A percentile compares a stretch with the other conserved stretches of the same genome.
Conservation (phyloP, 1,140 invertebrate genomes). For the Neomicropteryx cornuta region DNA sequence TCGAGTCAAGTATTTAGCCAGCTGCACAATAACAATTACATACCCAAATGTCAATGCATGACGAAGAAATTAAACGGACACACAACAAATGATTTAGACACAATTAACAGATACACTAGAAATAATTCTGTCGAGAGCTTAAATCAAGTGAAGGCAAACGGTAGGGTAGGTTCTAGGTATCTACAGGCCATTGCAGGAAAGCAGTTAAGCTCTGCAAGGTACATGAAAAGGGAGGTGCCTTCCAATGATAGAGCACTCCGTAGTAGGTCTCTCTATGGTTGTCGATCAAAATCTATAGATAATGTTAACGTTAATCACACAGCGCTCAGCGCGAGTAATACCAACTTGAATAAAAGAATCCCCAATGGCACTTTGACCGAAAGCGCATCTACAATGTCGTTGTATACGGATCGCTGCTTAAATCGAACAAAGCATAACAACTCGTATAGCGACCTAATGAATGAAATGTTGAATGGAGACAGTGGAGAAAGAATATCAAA, state of each 20-base stretch:
- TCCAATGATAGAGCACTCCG: conserved; percentile 23
- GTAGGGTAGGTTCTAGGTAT: conserved; percentile 35
- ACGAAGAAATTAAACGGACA: conserved; percentile 28
- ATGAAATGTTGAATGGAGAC: conserved; percentile 23
- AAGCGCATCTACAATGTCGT: too few relatives aligned
- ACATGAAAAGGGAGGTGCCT: conserved; percentile 28
- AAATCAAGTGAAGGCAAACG: conserved; percentile 28
- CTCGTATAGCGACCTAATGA: conserved; percentile 33
- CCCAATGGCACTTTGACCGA: too few relatives aligned
- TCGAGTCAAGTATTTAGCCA: too few relatives aligned
- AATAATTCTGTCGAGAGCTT: too few relatives aligned
- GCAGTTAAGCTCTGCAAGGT: conserved; percentile 23
- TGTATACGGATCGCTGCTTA: too few relatives aligned
- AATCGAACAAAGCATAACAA: conserved; percentile 30
- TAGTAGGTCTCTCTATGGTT: conserved; percentile 22
- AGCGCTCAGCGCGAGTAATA: conserved; percentile 2
- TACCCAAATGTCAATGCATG: conserved; percentile 33
- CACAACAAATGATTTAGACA: too few relatives aligned
- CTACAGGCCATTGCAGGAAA: conserved; percentile 31
- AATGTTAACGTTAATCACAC: conserved; percentile 30
- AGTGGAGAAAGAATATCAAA: conserved; percentile 29
- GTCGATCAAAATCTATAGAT: conserved; percentile 34
- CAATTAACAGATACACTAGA: too few relatives aligned
- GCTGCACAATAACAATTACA: too few relatives aligned
- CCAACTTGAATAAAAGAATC: conserved; percentile 3